These are phyloP conservation scores for Anticlea derivata DNA, from an alignment of 2,888 invertebrate species.

Conservation along the genomic window DNA sequence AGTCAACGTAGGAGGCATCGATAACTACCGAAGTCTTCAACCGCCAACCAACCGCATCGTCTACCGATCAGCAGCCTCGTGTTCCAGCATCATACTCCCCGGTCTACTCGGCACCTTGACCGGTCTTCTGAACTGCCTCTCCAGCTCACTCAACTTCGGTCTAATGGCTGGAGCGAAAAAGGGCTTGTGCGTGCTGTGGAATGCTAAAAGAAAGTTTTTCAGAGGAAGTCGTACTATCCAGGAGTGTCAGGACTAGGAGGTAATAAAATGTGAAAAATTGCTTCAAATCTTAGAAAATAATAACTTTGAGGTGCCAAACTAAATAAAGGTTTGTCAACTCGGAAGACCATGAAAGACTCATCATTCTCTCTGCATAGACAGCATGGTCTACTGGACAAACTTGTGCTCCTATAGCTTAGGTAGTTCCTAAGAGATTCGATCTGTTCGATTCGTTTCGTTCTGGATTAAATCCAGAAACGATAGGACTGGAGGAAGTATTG, in stretches of 20 bases:
- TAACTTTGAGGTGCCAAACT: no score
- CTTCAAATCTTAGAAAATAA: no score
- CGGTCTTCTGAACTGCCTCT: slow-evolving; percentile 52
- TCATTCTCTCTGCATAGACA: no score
- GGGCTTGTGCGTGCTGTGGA: slow-evolving; percentile 52
- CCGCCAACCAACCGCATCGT: slow-evolving; percentile 59
- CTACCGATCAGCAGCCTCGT: slow-evolving; percentile 64
- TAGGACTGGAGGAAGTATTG: no score
- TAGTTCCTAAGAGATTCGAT: no score
- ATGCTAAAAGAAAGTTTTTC: slow-evolving; percentile 58
- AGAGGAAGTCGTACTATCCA: slow-evolving; percentile 32
- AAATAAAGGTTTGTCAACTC: no score
- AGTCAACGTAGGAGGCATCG: slow-evolving; percentile 62
- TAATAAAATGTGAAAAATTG: background rate
- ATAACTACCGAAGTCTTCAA: slow-evolving; percentile 77
- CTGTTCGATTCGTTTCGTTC: no score
- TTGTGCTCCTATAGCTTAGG: no score
- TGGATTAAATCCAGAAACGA: no score
- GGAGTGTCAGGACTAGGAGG: slow-evolving; percentile 6
- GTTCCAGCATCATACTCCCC: slow-evolving; percentile 50
- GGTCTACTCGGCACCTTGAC: slow-evolving; percentile 48
- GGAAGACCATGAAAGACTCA: no score
- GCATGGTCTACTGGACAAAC: no score
- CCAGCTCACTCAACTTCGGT: slow-evolving; percentile 45
- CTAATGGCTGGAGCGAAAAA: slow-evolving; percentile 41